A percentile compares a stretch with the other conserved stretches of the same genome.
Evolutionary conservation across 2,888 invertebrate species (phyloP).

Genomic region (Cylindroiulus punctatus): DNA sequence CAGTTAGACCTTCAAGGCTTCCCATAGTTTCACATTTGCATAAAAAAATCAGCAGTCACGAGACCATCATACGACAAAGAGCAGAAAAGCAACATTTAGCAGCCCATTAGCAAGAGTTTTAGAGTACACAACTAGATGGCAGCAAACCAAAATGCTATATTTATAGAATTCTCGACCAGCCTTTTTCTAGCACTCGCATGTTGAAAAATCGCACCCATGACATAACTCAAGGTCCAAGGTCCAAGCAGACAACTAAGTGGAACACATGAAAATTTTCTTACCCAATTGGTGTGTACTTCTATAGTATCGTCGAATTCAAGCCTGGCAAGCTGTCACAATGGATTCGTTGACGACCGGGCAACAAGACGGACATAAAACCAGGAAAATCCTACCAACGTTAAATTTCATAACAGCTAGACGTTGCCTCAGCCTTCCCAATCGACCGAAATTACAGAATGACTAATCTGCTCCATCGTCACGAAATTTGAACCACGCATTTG

Average conservation of each 20-base stretch:
- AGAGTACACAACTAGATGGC: neutral
- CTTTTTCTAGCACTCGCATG: neutral
- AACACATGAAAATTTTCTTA: neutral
- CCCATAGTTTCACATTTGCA: neutral
- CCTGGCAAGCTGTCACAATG: neutral
- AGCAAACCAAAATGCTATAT: neutral
- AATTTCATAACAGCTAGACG: conserved; percentile 37
- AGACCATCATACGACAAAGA: neutral
- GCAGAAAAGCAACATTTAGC: neutral
- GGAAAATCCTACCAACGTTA: neutral
- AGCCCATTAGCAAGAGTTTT: neutral
- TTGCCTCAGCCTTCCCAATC: neutral
- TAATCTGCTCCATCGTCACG: neutral
- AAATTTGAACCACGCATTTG: neutral
- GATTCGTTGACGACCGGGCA: neutral
- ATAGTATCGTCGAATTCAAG: neutral
- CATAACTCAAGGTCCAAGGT: conserved; percentile 5
- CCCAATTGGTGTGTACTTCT: neutral
- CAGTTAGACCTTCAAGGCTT: neutral
- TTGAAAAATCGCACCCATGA: neutral
- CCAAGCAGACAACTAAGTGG: neutral
- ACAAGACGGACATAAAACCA: neutral
- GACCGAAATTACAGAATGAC: neutral
- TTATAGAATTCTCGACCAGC: neutral
- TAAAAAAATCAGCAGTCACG: conserved; percentile 4